Conservation (phyloP, 2,113 vertebrate genomes). For the Chamaetylas fuelleborni region DNA sequence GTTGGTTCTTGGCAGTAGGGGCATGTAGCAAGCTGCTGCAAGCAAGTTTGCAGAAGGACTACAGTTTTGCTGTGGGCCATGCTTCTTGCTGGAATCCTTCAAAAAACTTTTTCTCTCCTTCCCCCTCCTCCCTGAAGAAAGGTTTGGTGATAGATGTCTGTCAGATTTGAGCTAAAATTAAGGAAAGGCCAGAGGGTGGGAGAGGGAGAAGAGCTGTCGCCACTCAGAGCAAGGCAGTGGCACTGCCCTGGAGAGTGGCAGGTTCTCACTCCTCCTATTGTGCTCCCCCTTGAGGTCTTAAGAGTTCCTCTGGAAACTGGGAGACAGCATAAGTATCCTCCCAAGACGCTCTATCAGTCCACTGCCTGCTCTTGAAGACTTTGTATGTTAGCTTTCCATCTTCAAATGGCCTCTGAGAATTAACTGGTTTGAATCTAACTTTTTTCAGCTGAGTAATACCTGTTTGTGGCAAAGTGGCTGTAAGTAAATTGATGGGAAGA, state of each 20-base stretch:
- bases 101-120: neutral
- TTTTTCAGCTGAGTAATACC: neutral
- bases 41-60: neutral
- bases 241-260: neutral
- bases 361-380: neutral
- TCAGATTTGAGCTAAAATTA: neutral
- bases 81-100: neutral
- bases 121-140: neutral
- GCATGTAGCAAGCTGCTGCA: neutral
- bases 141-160: neutral
- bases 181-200: neutral
- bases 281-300: neutral
- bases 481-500: neutral
- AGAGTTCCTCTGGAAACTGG: neutral
- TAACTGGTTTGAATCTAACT: neutral
- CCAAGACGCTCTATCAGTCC: neutral
- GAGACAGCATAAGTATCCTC: neutral
- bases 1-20: neutral
- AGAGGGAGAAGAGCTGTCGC: neutral
- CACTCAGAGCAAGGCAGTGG: neutral
- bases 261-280: neutral
- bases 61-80: neutral
- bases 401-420: neutral
- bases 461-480: neutral
- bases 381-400: neutral